Conservation (phyloP, 2,888 invertebrate species). For the Myopa tessellatipennis region DNA sequence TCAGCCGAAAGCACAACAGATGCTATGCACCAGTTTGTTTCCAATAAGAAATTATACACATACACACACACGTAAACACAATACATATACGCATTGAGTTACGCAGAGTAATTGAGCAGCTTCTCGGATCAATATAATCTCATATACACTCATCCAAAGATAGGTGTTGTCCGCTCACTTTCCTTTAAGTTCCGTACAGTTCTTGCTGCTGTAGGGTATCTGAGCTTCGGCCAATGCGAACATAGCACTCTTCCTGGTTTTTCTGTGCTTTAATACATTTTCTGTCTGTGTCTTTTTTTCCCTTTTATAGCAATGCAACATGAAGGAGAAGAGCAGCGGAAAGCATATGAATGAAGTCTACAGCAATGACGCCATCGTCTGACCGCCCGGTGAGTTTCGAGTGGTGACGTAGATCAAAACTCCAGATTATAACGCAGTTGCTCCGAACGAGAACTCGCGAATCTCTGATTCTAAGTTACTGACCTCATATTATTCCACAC, state of each 20-base stretch:
- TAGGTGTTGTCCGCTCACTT: not conserved
- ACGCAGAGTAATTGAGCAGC: no score
- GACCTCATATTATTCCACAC: not conserved
- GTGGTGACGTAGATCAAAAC: not conserved
- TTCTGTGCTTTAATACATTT: no score
- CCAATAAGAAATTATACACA: not conserved
- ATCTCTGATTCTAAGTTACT: not conserved
- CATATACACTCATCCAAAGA: not conserved
- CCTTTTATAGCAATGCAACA: slow-evolving; percentile 63
- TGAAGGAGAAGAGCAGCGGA: slow-evolving; percentile 63
- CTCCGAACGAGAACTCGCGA: not conserved
- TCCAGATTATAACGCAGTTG: not conserved
- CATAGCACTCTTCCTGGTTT: no score
- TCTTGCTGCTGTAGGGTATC: no score
- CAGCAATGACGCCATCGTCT: slow-evolving; percentile 66
- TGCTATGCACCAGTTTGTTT: no score
- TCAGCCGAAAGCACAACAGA: not conserved
- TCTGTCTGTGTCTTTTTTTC: no score
- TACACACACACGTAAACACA: not conserved
- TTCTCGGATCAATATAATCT: no score
- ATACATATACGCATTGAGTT: no score
- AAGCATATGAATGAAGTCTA: slow-evolving; percentile 68
- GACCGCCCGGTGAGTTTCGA: slow-evolving; percentile 64
- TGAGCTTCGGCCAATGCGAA: no score
- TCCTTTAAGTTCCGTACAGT: no score